A percentile compares a stretch with the other conserved stretches of the same genome.
These are phyloP conservation scores for Palaemon carinicauda DNA, from an alignment of 1,140 invertebrate species.

Conservation along the genomic window DNA sequence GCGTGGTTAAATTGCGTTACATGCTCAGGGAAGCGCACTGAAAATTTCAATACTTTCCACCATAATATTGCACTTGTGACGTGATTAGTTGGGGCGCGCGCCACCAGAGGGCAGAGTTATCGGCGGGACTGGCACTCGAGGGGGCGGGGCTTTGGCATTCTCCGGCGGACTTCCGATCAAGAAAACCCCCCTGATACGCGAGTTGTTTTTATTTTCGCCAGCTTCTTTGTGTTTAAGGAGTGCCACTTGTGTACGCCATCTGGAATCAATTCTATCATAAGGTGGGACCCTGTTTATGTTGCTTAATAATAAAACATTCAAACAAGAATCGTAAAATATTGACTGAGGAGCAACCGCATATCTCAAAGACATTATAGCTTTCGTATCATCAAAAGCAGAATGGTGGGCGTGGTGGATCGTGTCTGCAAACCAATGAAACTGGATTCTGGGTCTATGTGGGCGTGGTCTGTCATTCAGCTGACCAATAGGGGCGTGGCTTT, in stretches of 20 bases:
- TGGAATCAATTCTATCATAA: slow-evolving; percentile 42
- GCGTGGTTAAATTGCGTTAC: slow-evolving; percentile 54
- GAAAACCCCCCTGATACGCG: neutral
- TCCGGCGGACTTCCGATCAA: neutral
- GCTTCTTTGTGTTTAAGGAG: neutral
- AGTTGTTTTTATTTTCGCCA: neutral
- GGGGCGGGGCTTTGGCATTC: slow-evolving; percentile 10
- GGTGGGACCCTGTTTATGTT: slow-evolving; percentile 47
- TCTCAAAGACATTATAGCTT: neutral
- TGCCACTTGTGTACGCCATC: slow-evolving; percentile 26
- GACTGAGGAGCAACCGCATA: slow-evolving; percentile 13
- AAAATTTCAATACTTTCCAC: slow-evolving; percentile 57
- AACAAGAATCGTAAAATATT: slow-evolving; percentile 46
- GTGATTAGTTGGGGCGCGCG: slow-evolving; percentile 49
- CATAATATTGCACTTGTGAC: slow-evolving; percentile 56
- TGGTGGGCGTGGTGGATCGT: neutral
- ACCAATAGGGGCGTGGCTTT: slow-evolving; percentile 59
- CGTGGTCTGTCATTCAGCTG: slow-evolving; percentile 52
- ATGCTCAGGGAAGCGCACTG: slow-evolving; percentile 43
- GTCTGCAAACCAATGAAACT: neutral
- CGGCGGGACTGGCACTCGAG: neutral
- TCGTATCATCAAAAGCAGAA: neutral
- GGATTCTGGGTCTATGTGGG: neutral
- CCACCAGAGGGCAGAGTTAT: slow-evolving; percentile 55
- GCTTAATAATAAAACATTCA: slow-evolving; percentile 42